phyloP scores from a whole-genome alignment of 2,113 vertebrate species.

The Castor canadensis region DNA sequence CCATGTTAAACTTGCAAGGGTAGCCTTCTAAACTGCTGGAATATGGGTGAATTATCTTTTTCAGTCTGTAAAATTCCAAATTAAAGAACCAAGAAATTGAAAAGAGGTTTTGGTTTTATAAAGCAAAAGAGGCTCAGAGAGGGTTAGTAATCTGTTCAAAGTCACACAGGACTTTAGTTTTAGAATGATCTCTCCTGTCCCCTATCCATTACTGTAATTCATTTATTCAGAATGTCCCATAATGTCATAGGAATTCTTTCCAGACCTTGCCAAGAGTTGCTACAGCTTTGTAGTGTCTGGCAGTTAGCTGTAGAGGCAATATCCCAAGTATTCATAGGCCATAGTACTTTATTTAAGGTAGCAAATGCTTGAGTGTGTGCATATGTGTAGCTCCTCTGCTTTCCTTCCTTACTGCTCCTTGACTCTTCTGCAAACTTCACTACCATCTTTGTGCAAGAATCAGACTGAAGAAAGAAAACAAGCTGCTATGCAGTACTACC shows the following conservation, averaged over 20 bases:
- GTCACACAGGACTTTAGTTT: background rate
- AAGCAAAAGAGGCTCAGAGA: background rate
- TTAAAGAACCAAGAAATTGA: conserved; percentile 32
- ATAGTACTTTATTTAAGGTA: conserved; percentile 9
- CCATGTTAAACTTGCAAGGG: background rate
- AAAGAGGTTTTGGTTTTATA: background rate
- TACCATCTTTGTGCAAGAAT: background rate
- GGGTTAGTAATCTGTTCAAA: background rate
- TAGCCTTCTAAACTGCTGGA: background rate
- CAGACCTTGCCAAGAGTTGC: background rate
- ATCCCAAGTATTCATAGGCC: background rate
- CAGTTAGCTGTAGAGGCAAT: background rate
- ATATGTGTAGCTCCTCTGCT: background rate
- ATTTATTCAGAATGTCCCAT: background rate
- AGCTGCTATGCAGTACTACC: background rate
- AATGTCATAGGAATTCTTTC: background rate
- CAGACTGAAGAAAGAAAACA: conserved; percentile 15
- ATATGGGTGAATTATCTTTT: background rate
- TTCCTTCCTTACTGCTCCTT: background rate
- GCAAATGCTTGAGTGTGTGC: background rate
- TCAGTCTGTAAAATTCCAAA: background rate
- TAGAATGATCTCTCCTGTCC: background rate
- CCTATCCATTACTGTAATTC: background rate
- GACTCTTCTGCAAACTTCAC: background rate
- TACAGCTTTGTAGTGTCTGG: background rate